These are phyloP conservation scores for Ramphastos sulfuratus DNA, from an alignment of 2,113 vertebrate species.

Conservation along the genomic window DNA sequence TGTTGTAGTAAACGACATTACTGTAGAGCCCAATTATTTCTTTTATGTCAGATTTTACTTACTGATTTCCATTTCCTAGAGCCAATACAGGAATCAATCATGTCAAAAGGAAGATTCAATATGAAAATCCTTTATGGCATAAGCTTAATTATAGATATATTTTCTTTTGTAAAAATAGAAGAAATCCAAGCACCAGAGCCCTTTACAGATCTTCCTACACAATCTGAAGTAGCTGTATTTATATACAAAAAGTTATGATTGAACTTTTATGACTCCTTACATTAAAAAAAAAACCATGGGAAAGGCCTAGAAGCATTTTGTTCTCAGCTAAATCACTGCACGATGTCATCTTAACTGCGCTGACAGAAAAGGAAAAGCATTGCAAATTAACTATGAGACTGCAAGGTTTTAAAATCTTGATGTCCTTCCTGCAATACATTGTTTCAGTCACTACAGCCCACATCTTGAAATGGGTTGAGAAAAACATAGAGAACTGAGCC, in stretches of 20 bases:
- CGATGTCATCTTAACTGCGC: background rate
- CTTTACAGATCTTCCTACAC: conserved; percentile 10
- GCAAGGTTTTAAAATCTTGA: conserved; percentile 54
- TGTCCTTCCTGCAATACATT: conserved; percentile 17
- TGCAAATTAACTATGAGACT: conserved; percentile 40
- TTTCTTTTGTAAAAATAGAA: conserved; percentile 64
- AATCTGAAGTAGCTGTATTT: conserved; percentile 40
- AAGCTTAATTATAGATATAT: conserved; percentile 66
- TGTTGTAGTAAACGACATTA: conserved; percentile 56
- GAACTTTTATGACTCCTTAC: conserved; percentile 57
- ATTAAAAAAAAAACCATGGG: conserved; percentile 12
- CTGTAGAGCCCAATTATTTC: conserved; percentile 51
- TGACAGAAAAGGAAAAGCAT: conserved; percentile 31
- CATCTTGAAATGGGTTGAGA: background rate
- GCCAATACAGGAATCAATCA: conserved; percentile 74
- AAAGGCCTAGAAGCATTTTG: conserved; percentile 32
- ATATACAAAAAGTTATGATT: background rate
- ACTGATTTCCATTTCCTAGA: conserved; percentile 70
- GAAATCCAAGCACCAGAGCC: conserved; percentile 35
- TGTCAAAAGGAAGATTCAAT: conserved; percentile 68
- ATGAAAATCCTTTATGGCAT: conserved; percentile 63
- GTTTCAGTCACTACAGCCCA: conserved; percentile 35
- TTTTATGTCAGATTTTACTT: conserved; percentile 65
- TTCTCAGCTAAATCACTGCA: conserved; percentile 44
- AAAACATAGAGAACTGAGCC: conserved; percentile 31